Base-by-base conservation (phyloP, 2,113 vertebrate species). In the Zingel zingel region DNA sequence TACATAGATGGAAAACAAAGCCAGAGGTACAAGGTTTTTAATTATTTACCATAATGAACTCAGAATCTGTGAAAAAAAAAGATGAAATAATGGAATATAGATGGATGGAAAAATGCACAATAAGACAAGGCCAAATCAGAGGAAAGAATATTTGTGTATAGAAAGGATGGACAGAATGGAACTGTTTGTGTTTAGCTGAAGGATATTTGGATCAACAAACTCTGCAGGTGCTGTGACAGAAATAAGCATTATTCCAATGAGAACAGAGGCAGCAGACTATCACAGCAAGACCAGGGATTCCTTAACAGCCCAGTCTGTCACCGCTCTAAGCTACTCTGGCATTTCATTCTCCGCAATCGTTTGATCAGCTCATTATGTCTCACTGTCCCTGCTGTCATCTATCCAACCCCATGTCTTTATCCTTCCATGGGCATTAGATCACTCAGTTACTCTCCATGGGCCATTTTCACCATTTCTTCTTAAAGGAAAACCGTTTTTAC, bases 321-420 rank as follows among this genome's bases (percentile, higher is more conserved):
- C 15, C 13, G 27, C 76, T 81, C 77, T 63, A 48, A 91, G 61
- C 48, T 54, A 25, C 74, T 68, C 36, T 72, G 87, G 70, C 80
- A 77, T 91, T 91, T 91, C 84, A 82, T 72, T 85, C 82, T 76
- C 51, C 63, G 53, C 72, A 65, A 81, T 91, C 76, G 12, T 84
- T 84, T 85, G 81, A 93, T 91, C 86, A 83, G 76, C 86, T 90
- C 88, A 91, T 92, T 88, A 90, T 68, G 65, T 69, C 67, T 75
- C 5, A 21, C 66, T 72, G 63, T 84, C 80, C 66, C 74, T 56
- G 62, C 54, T 86, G 88, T 81, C 85, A 88, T 85, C 63, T 80
- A 68, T 83, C 74, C 79, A 63, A 30, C 58, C 56, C n/a, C 43
- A 21, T 87, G 78, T 77, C 61, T 74, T 75, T 76, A 87, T 86